Base-by-base conservation (phyloP, 2,888 invertebrate species). In the Drosophila monieri region DNA sequence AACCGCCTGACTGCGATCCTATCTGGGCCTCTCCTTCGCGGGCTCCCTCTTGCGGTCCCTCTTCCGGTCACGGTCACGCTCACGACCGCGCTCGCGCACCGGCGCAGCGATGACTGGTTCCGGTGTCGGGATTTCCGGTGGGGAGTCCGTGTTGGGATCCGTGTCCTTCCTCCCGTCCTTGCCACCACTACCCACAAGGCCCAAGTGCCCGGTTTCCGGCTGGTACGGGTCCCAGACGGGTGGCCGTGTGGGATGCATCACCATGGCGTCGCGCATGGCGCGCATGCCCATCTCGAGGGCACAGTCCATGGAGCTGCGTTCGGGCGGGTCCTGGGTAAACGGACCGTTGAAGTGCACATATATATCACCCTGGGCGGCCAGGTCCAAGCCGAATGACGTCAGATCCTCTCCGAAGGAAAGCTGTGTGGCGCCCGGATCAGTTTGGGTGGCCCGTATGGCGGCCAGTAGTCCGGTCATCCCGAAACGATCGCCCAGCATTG, bases 321-420 rank as follows among this genome's bases (percentile, higher is more conserved):
- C 59, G 0, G 86, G 66, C 9, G 85, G 59, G 6, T 75, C 65
- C 25, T 59, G 73, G 12, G 86, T 83, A 6, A 86, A 78, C 5
- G 81, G 81, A 3, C 81, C 86, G 55, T 83, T 83, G 52, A 86
- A 86, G 21, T 84, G 78, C 3, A 83, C 81, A 37, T 83, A 84
- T 49, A 83, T 86, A 15, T 83, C 81, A 2, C 85, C 81, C 39
- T 73, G 77, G 30, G 77, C 73, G 18, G 81, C 59, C 62, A 83
- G 14, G 43, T 83, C 81, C 37, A 83, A 55, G 2, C 81, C 81
- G 9, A 61, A 84, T 6, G 69, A 73, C 47, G 81, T 80, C 27
- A 83, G 60, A 48, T 83, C 81, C 52, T 83, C 81, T 10, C 81
- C 81, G 8, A 71, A 68, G 12, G 56, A 61, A 68, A 81, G 23